These are phyloP conservation scores for Micromys minutus DNA, from an alignment of 2,113 vertebrate species.

Conservation along the genomic window DNA sequence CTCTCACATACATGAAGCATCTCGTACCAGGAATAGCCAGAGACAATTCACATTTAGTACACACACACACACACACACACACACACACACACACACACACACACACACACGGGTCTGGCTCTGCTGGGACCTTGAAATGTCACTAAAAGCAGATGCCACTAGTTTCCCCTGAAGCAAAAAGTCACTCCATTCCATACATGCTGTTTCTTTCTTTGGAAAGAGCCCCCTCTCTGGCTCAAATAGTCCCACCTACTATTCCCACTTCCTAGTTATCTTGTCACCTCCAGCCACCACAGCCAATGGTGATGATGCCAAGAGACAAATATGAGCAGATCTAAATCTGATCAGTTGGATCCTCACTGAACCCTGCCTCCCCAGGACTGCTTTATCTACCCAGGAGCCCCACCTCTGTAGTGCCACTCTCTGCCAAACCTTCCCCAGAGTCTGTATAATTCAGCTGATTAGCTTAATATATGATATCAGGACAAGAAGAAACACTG, in stretches of 20 bases:
- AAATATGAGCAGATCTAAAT: not conserved
- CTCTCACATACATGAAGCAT: not conserved
- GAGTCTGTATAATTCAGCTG: conserved; percentile 56
- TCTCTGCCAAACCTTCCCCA: not conserved
- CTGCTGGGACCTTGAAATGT: conserved; percentile 57
- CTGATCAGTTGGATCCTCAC: not conserved
- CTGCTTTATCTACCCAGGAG: not conserved
- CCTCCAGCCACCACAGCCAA: not conserved
- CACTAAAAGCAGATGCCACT: conserved; percentile 56
- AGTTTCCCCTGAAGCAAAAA: not conserved
- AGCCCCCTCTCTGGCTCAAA: not conserved
- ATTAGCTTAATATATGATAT: conserved; percentile 47
- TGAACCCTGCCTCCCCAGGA: not conserved
- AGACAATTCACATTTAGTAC: not conserved
- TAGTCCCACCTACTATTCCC: not conserved
- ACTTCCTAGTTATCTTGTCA: not conserved
- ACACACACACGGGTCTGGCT: not conserved
- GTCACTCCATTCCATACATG: not conserved
- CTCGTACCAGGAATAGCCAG: not conserved
- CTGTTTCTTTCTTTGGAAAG: not conserved
- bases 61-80: not conserved
- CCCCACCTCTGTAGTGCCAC: not conserved
- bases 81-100: not conserved
- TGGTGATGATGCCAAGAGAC: not conserved
- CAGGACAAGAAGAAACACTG: not conserved